A percentile compares a stretch with the other conserved stretches of the same genome.
phyloP scores from a whole-genome alignment of 2,113 vertebrate genomes.

The Orcinus orca region DNA sequence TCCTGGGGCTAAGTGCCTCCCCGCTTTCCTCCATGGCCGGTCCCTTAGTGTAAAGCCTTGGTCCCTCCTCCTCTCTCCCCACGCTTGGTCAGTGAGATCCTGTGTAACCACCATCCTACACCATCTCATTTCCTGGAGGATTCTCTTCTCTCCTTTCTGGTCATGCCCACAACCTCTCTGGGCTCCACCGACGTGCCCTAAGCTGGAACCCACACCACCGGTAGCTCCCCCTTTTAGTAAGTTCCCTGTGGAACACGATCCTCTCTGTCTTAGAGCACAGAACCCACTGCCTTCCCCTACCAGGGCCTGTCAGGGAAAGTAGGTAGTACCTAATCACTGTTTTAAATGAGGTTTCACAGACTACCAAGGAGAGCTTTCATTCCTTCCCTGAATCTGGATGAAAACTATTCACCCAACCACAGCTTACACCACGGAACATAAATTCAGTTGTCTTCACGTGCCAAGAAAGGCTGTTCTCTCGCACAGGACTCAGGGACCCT shows the following conservation, averaged over 20 bases:
- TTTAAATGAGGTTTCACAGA: neutral
- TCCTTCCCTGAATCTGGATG: neutral
- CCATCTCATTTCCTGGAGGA: neutral
- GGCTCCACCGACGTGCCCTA: neutral
- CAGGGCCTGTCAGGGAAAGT: neutral
- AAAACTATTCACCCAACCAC: neutral
- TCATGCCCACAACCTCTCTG: neutral
- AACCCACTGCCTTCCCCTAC: neutral
- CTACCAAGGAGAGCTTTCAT: neutral
- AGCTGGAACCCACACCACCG: neutral
- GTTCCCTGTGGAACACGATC: neutral
- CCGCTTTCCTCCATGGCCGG: accelerated
- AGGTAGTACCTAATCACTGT: too few relatives aligned
- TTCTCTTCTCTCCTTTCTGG: neutral
- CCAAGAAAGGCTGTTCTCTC: neutral
- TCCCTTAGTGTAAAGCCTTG: neutral
- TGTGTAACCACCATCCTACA: neutral
- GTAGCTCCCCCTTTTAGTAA: neutral
- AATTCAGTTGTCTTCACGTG: neutral
- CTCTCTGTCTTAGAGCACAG: neutral
- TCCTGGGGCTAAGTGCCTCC: neutral
- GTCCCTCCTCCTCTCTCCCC: neutral
- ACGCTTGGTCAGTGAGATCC: neutral
- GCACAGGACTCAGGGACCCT: neutral
- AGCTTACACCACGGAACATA: neutral